Conservation (phyloP, 2,113 vertebrate genomes). For the Verasper variegatus region DNA sequence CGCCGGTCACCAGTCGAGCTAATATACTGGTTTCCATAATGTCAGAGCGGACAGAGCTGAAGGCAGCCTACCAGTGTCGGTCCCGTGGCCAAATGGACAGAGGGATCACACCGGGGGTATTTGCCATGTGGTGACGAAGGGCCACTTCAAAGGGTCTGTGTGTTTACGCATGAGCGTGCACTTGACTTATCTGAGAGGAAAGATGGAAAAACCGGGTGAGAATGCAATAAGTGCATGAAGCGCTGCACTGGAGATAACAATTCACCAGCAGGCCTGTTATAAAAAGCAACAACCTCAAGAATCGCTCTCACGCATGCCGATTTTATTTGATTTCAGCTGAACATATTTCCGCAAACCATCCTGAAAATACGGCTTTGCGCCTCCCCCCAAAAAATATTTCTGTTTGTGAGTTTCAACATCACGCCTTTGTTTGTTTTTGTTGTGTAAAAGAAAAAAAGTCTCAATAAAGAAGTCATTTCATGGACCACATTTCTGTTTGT, state of each 20-base stretch:
- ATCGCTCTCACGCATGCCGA: conserved; percentile 24
- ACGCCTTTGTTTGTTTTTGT: conserved; percentile 50
- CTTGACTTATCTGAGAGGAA: conserved; percentile 33
- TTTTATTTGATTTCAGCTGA: conserved; percentile 12
- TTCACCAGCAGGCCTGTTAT: conserved; percentile 7
- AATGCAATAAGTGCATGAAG: conserved; percentile 15
- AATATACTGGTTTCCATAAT: conserved; percentile 49
- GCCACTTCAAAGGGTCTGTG: conserved; percentile 74
- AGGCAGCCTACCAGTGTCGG: conserved; percentile 48
- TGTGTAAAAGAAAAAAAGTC: conserved; percentile 29
- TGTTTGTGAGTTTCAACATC: conserved; percentile 27
- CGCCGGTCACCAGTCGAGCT: conserved; percentile 19
- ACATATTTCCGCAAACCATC: not conserved
- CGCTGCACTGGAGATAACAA: not conserved
- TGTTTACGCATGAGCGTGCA: conserved; percentile 68
- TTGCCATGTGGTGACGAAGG: conserved; percentile 75
- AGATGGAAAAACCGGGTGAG: conserved; percentile 53
- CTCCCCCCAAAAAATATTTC: not conserved
- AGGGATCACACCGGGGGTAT: conserved; percentile 76
- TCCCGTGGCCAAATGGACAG: conserved; percentile 74
- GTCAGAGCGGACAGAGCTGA: conserved; percentile 52
- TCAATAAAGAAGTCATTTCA: conserved; percentile 72
- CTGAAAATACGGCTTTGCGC: too few species aligned
- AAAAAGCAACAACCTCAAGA: conserved; percentile 9
- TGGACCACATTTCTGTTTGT: conserved; percentile 57